These are phyloP conservation scores for Pammene fasciana DNA, from an alignment of 2,888 invertebrate species.

Conservation along the genomic window DNA sequence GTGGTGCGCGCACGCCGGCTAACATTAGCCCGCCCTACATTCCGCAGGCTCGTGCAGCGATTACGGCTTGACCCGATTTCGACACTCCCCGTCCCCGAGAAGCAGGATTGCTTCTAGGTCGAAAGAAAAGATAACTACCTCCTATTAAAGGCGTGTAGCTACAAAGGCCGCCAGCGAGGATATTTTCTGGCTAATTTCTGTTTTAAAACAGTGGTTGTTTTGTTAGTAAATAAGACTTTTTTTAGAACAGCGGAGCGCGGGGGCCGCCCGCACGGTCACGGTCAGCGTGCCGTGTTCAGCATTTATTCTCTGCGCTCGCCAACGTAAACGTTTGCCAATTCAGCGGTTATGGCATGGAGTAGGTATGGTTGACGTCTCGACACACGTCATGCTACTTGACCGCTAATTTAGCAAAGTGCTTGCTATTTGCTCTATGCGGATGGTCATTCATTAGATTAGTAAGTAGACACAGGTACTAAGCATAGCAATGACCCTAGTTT, in stretches of 20 bases:
- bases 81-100: slow-evolving; percentile 53
- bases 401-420: slow-evolving; percentile 22
- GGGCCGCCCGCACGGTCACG: slow-evolving; percentile 42
- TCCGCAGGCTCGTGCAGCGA: slow-evolving; percentile 67
- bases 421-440: slow-evolving; percentile 26
- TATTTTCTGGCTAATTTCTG: background rate
- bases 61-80: slow-evolving; percentile 74
- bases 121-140: slow-evolving; percentile 27
- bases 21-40: slow-evolving; percentile 78
- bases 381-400: slow-evolving; percentile 27
- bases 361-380: slow-evolving; percentile 30
- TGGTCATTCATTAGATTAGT: background rate
- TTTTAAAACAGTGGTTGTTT: slow-evolving; percentile 18
- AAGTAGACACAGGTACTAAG: background rate
- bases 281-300: slow-evolving; percentile 38
- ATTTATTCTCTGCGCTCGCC: slow-evolving; percentile 38
- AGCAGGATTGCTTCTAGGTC: slow-evolving; percentile 49
- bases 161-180: slow-evolving; percentile 2
- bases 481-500: slow-evolving; percentile 15
- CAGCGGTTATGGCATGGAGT: slow-evolving; percentile 36
- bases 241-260: slow-evolving; percentile 24
- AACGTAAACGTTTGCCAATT: slow-evolving; percentile 45
- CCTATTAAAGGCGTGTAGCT: slow-evolving; percentile 10
- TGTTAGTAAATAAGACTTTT: slow-evolving; percentile 31
- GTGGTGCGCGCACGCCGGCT: slow-evolving; percentile 65